phyloP scores from a whole-genome alignment of 2,113 vertebrate genomes.

The Zosterops japonicus region DNA sequence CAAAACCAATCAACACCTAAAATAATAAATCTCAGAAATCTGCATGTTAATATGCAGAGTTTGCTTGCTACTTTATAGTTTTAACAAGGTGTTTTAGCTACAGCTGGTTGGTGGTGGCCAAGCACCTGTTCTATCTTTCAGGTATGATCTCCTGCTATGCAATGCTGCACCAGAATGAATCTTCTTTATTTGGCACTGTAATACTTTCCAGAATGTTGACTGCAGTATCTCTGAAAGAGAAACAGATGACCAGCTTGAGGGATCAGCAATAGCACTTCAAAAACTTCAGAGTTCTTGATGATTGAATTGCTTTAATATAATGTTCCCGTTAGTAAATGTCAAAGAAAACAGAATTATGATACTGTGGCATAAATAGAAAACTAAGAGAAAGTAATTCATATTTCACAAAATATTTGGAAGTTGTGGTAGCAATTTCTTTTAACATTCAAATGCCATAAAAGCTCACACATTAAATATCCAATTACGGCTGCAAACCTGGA shows the following conservation, averaged over 20 bases:
- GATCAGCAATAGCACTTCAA: conserved; percentile 4
- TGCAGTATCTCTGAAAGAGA: neutral
- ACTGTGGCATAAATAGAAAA: neutral
- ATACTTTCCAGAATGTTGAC: neutral
- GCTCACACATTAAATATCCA: neutral
- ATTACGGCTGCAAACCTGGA: neutral
- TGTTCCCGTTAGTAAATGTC: neutral
- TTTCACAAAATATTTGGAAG: neutral
- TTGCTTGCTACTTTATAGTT: neutral
- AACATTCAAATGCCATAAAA: neutral
- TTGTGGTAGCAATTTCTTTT: neutral
- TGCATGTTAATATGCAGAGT: neutral
- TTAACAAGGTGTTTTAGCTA: neutral
- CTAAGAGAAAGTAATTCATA: neutral
- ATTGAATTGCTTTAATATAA: neutral
- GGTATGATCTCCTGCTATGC: neutral
- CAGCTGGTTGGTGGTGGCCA: neutral
- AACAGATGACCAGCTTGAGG: conserved; percentile 28
- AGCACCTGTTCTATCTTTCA: neutral
- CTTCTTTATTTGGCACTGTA: neutral
- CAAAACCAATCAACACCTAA: neutral
- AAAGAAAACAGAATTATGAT: neutral
- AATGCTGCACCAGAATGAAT: neutral
- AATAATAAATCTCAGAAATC: neutral
- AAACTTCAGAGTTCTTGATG: neutral